These are phyloP conservation scores for Anarhynchus alexandrinus DNA, from an alignment of 2,113 vertebrate genomes.

Conservation along the genomic window DNA sequence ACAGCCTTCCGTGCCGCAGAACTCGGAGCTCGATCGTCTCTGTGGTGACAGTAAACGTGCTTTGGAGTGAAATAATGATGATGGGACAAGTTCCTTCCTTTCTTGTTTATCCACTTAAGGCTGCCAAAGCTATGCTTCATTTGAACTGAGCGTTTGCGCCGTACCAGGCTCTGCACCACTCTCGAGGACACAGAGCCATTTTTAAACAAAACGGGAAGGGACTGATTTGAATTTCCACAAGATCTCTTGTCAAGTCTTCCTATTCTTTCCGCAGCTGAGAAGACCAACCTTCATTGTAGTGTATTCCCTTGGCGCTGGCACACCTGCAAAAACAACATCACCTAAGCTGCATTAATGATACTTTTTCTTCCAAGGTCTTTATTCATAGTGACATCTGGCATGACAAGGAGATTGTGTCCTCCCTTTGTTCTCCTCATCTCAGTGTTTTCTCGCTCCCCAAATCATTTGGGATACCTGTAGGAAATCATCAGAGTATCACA, in stretches of 20 bases:
- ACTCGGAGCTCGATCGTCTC: not conserved
- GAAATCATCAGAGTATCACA: not conserved
- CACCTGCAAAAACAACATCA: not conserved
- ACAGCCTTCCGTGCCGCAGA: not conserved
- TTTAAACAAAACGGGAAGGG: not conserved
- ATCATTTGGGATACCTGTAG: not conserved
- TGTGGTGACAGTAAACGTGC: not conserved
- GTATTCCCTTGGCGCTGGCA: not conserved
- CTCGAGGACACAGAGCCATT: not conserved
- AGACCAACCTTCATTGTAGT: fast-evolving
- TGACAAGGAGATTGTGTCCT: not conserved
- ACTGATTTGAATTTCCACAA: not conserved
- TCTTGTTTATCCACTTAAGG: not conserved
- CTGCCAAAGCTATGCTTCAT: not conserved
- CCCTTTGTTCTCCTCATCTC: not conserved
- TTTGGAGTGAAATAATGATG: not conserved
- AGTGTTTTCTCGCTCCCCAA: not conserved
- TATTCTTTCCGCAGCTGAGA: not conserved
- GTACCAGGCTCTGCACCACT: not conserved
- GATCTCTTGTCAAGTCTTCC: not conserved
- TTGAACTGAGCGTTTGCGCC: not conserved
- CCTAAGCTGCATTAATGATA: not conserved
- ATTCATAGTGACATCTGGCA: not conserved
- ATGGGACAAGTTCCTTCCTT: not conserved
- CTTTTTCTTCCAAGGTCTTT: not conserved